phyloP scores from a whole-genome alignment of 2,888 invertebrate species.

The Orchestes rusci region DNA sequence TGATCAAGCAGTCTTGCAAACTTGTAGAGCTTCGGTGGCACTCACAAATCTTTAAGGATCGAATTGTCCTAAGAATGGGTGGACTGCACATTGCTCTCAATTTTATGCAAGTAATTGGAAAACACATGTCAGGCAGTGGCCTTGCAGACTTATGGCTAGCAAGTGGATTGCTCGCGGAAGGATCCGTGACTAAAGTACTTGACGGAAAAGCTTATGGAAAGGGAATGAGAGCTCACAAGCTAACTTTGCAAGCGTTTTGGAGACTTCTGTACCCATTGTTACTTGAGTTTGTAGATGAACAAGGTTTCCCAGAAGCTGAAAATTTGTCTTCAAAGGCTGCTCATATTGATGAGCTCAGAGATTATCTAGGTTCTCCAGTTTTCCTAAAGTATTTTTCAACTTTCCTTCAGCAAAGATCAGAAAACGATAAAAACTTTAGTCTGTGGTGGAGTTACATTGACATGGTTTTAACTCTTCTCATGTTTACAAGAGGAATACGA shows the following conservation, averaged over 20 bases:
- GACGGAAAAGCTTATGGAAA: slow-evolving; percentile 15
- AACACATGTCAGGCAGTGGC: slow-evolving; percentile 19
- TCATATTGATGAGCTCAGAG: not conserved
- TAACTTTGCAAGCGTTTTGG: slow-evolving; percentile 16
- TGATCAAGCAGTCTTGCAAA: slow-evolving; percentile 5
- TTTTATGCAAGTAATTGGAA: slow-evolving; percentile 25
- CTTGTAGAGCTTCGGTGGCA: slow-evolving; percentile 1
- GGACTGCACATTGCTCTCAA: slow-evolving; percentile 24
- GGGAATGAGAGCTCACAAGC: slow-evolving; percentile 22
- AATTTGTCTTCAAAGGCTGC: slow-evolving; percentile 2
- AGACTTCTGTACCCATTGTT: slow-evolving; percentile 1
- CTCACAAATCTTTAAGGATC: not conserved
- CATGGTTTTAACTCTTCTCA: slow-evolving; percentile 1
- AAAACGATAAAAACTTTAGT: not conserved
- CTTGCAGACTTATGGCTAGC: slow-evolving; percentile 24
- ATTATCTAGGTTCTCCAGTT: not conserved
- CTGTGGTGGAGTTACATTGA: slow-evolving; percentile 1
- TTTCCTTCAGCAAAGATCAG: not conserved
- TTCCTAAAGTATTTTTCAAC: not conserved
- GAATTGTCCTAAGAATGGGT: slow-evolving; percentile 19
- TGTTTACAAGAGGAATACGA: not conserved
- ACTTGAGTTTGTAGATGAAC: slow-evolving; percentile 3
- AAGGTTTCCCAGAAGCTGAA: not conserved
- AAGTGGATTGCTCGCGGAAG: slow-evolving; percentile 20
- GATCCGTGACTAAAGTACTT: slow-evolving; percentile 14